Evolutionary conservation across 2,797 vertebrate genomes (phyloP), one percentile per base, ranked within the genome.

Genomic region (Dipus sagitta): DNA sequence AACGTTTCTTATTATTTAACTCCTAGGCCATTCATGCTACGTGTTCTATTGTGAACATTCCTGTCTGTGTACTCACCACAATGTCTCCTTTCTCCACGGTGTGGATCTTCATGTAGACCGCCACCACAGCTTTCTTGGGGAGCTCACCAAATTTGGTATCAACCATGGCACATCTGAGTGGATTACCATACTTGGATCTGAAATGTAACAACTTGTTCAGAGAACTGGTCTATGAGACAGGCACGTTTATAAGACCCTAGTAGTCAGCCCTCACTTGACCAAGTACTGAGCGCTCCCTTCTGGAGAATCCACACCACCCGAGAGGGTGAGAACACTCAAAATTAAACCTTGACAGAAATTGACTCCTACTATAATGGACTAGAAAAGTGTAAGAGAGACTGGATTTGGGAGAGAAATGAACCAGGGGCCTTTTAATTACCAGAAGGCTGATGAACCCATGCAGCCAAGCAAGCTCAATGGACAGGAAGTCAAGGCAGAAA

Each of bases 21-120:
- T 74, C 84, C 7, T 23, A 38, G 60, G 24, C 75, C 65, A 68
- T 32, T 67, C 18, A 10, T 32, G 38, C 84, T 28, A 64, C 3
- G 79, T 2, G 5, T 26, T n/a, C 1, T 17, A 38, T 21, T 1
- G 0, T 28, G 65, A 90, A 62, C 52, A 42, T 67, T 42, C 24
- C 10, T 88, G 58, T 68, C n/a, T 14, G 17, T 23, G 88, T 52
- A 95, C 96, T 91, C 84, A 98, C 98, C 82, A 98, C 26, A 30
- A 95, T 67, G 6, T 97, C 95, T 28, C 97, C 97, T 83, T 96
- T 67, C 54, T 96, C 88, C 72, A 96, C 23, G 4, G 91, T 93
- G 26, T 97, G 97, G 26, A 98, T 79, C 80, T 95, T 96, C 42
- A 97, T 81, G 71, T 97, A 98, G 90, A 94, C 89, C 15, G 96